These are phyloP conservation scores for Panthera tigris DNA, from an alignment of 2,113 vertebrate species.

Conservation along the genomic window DNA sequence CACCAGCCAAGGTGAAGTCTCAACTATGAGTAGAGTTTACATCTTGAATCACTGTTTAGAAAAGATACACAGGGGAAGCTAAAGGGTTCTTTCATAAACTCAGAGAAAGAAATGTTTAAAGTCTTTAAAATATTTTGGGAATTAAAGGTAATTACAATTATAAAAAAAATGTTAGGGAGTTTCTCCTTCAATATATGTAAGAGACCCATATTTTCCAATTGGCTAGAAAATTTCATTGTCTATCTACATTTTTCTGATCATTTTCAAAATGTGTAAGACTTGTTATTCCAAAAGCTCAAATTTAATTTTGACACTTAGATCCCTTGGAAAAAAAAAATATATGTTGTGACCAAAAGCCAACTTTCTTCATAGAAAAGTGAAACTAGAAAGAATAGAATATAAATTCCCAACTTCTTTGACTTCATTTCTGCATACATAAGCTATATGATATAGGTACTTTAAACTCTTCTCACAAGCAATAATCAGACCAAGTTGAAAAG, in stretches of 20 bases:
- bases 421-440: not conserved
- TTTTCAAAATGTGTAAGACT: not conserved
- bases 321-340: not conserved
- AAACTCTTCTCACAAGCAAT: not conserved
- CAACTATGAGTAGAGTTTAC: not conserved
- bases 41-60: not conserved
- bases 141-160: not conserved
- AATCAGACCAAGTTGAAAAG: not conserved
- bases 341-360: not conserved
- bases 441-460: not conserved
- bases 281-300: not conserved
- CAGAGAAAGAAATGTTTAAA: slow-evolving; percentile 18
- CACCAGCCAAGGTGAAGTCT: not conserved
- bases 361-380: not conserved
- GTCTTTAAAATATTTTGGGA: not conserved
- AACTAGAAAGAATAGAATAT: not conserved
- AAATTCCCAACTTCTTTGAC: not conserved
- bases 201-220: not conserved
- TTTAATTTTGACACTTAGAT: not conserved
- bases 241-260: not conserved
- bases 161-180: not conserved
- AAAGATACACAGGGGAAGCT: not conserved
- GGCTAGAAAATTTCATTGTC: not conserved
- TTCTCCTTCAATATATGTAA: not conserved
- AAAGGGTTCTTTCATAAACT: not conserved